Percentiles rank a stretch among this genome's conserved stretches.
Evolutionary conservation across 37 sponge, comb jelly and placozoan species (phyloP).

Genomic region (Cladorhizidae sp.): DNA sequence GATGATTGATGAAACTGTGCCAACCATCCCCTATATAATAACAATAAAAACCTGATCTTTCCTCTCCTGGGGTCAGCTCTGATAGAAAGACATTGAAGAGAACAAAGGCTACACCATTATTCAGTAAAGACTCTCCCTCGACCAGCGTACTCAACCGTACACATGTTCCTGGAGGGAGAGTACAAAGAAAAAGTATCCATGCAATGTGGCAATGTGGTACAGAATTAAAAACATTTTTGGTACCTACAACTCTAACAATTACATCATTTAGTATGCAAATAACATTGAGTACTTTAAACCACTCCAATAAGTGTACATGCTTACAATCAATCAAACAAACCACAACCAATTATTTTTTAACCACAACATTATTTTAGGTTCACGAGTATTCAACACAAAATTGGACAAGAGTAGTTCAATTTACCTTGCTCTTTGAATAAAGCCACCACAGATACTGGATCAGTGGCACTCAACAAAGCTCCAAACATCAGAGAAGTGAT

Average conservation of each 20-base stretch:
- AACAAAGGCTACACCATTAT: constrained; percentile 94
- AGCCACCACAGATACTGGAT: constrained; percentile 93
- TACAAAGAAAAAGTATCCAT: neutral
- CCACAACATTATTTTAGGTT: too few species aligned
- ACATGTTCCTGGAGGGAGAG: constrained; percentile 59
- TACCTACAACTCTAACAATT: neutral
- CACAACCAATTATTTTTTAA: too few species aligned
- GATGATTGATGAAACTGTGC: too few species aligned
- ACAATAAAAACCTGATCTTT: constrained; percentile 56
- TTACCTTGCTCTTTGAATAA: constrained; percentile 80
- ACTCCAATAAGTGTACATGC: too few species aligned
- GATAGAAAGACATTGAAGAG: constrained; percentile 80
- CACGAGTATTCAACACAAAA: too few species aligned
- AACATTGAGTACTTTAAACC: too few species aligned
- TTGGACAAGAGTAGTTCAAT: too few species aligned
- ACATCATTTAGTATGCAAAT: too few species aligned
- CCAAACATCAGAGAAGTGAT: constrained; percentile 80
- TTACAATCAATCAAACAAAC: neutral
- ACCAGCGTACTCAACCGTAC: constrained; percentile 83
- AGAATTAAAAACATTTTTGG: too few species aligned
- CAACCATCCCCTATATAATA: too few species aligned
- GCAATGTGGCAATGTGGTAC: neutral
- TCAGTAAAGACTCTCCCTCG: constrained; percentile 94
- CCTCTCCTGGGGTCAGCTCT: constrained; percentile 62
- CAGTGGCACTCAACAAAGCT: constrained; percentile 90